A percentile compares a stretch with the other conserved stretches of the same genome.
Conservation (phyloP, 2,113 vertebrate species). For the Chinchilla lanigera region DNA sequence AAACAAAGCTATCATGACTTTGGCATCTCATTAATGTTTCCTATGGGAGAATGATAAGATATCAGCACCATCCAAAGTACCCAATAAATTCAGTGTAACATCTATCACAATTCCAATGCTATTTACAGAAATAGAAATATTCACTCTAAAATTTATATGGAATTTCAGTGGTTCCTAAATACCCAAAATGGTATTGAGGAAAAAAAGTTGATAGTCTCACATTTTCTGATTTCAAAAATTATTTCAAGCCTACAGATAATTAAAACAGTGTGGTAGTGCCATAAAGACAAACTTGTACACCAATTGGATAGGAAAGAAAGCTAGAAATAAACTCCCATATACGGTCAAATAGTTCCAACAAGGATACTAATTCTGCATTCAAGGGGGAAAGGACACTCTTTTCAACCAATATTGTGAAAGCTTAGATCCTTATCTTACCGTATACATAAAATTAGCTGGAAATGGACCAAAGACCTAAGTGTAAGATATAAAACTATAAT, state of each 20-base stretch:
- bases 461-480: neutral
- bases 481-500: neutral
- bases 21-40: neutral
- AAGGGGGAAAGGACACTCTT: neutral
- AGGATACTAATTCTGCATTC: neutral
- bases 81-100: neutral
- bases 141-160: neutral
- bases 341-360: neutral
- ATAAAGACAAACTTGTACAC: neutral
- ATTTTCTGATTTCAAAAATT: conserved; percentile 35
- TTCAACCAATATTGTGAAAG: neutral
- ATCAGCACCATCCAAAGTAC: neutral
- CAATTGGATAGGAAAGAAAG: neutral
- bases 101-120: neutral
- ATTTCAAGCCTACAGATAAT: neutral
- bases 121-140: neutral
- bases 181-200: neutral
- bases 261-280: neutral
- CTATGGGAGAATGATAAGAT: neutral
- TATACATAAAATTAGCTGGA: neutral
- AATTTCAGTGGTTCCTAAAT: neutral
- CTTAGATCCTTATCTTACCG: neutral
- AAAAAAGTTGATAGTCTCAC: neutral
- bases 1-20: neutral
- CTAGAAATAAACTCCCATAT: neutral